phyloP scores from a whole-genome alignment of 23 tunicate genomes.

The Styela plicata region DNA sequence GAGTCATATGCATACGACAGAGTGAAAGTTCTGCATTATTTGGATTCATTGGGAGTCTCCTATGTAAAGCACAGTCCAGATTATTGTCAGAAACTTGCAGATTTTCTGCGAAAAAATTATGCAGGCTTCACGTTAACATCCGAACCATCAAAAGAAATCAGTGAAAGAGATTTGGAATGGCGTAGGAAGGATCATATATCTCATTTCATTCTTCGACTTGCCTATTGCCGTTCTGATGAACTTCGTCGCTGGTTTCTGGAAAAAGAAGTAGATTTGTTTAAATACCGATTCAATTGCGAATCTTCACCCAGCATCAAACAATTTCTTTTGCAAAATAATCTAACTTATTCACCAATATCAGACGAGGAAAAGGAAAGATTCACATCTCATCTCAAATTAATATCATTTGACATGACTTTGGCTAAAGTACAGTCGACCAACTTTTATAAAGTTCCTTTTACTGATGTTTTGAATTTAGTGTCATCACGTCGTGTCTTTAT shows the following conservation, averaged over 20 bases:
- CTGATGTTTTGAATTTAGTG: conserved; percentile 84
- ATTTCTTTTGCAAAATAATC: conserved; percentile 47
- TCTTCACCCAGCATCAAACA: conserved; percentile 43
- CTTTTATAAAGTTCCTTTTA: conserved; percentile 85
- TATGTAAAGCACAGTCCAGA: conserved; percentile 63
- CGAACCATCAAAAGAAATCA: conserved; percentile 30
- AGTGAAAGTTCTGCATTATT: conserved; percentile 76
- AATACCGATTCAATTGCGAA: conserved; percentile 73
- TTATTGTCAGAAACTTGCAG: conserved; percentile 65
- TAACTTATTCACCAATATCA: conserved; percentile 80
- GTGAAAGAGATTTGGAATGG: conserved; percentile 74
- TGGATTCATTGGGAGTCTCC: conserved; percentile 70
- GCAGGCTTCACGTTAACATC: conserved; percentile 64
- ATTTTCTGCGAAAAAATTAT: conserved; percentile 74
- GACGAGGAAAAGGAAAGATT: conserved; percentile 60
- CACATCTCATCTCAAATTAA: conserved; percentile 27
- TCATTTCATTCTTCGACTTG: conserved; percentile 85
- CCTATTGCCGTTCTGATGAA: conserved; percentile 95
- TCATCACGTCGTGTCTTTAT: conserved; percentile 61
- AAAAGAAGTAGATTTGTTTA: conserved; percentile 85
- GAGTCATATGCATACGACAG: conserved; percentile 80
- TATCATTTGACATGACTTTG: conserved; percentile 46
- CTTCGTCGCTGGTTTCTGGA: conserved; percentile 88
- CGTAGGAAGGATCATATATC: conserved; percentile 78
- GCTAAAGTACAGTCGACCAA: conserved; percentile 38